These are phyloP conservation scores for Vulpes lagopus DNA, from an alignment of 2,113 vertebrate species.

Conservation along the genomic window DNA sequence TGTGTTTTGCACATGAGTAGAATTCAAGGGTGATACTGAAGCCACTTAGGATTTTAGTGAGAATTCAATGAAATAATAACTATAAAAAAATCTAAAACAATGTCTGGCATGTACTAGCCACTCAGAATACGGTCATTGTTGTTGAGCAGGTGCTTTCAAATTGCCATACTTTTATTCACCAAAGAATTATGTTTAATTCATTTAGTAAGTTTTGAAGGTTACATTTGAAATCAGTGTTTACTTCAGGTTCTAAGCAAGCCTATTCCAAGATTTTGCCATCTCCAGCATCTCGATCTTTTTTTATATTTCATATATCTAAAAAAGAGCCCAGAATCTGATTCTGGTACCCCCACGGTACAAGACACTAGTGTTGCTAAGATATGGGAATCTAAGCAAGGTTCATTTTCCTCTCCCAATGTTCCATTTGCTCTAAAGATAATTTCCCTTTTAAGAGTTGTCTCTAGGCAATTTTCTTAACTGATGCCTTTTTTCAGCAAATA, in stretches of 20 bases:
- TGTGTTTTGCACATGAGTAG: background rate
- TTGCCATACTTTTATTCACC: background rate
- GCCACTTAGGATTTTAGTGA: background rate
- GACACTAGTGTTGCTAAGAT: background rate
- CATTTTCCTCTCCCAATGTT: background rate
- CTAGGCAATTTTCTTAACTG: background rate
- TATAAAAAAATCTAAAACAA: background rate
- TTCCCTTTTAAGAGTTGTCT: background rate
- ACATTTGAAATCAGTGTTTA: background rate
- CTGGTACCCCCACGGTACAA: rapidly evolving
- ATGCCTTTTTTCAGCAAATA: background rate
- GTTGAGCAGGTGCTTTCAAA: background rate
- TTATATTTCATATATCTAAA: background rate
- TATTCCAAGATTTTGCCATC: background rate
- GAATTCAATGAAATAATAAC: background rate
- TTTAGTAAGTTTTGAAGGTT: background rate
- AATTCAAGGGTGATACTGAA: background rate
- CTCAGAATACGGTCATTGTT: background rate
- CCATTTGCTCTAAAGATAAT: background rate
- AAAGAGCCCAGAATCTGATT: background rate
- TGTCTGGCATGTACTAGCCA: background rate
- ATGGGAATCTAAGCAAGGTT: background rate
- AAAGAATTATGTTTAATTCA: background rate
- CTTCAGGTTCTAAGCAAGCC: background rate
- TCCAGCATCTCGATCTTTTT: background rate